phyloP scores from a whole-genome alignment of 2,797 vertebrate genomes.

The Tympanoctomys barrerae region DNA sequence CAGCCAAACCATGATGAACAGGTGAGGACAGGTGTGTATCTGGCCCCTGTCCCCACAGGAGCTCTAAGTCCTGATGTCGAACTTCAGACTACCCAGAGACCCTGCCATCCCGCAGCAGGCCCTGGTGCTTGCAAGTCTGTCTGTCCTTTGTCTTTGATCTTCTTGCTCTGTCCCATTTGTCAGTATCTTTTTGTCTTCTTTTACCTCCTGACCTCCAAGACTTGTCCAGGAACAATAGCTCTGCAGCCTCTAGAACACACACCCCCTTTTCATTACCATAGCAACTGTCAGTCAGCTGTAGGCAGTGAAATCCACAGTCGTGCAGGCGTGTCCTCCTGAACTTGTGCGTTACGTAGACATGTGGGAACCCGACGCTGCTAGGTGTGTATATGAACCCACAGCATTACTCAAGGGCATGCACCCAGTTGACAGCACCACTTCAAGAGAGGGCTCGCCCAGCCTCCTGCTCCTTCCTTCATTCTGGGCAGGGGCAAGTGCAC shows the following conservation, averaged over 20 bases:
- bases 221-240: neutral
- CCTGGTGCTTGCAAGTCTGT: neutral
- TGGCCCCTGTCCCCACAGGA: accelerated
- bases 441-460: neutral
- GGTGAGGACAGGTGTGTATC: neutral
- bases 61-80: neutral
- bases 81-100: accelerated
- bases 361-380: neutral
- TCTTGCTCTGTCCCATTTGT: neutral
- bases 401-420: neutral
- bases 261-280: neutral
- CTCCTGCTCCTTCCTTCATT: neutral
- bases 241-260: too few species aligned
- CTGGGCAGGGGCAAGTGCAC: neutral
- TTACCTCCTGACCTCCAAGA: neutral
- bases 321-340: accelerated
- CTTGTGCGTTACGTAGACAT: accelerated
- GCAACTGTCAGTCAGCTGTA: neutral
- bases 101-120: neutral
- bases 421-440: neutral
- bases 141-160: neutral
- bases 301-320: neutral
- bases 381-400: neutral
- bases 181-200: neutral
- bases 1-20: neutral